Conservation (phyloP, 2,113 vertebrate genomes). For the Xerus inauris region DNA sequence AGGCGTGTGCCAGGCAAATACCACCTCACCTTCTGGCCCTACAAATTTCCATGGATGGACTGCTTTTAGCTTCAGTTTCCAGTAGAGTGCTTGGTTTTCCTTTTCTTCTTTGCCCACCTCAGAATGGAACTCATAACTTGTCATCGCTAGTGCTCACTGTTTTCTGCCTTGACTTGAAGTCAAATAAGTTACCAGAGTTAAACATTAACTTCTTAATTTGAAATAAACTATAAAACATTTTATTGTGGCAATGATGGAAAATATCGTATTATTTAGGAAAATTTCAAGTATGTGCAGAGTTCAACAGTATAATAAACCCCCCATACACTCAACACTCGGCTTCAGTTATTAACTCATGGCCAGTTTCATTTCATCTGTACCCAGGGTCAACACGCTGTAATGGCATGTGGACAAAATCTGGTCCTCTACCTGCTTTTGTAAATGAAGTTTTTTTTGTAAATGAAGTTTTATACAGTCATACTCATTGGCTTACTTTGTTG, state of each 20-base stretch:
- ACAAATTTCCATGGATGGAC: neutral
- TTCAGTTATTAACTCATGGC: neutral
- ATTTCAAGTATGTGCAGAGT: neutral
- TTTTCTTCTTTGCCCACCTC: neutral
- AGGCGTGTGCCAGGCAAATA: neutral
- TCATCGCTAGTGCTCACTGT: neutral
- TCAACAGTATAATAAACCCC: neutral
- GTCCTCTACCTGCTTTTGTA: neutral
- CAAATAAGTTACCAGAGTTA: slow-evolving; percentile 25
- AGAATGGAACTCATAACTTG: neutral
- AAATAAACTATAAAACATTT: neutral
- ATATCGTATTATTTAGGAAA: neutral
- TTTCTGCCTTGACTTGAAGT: slow-evolving; percentile 49
- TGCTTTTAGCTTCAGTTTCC: neutral
- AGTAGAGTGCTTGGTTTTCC: neutral
- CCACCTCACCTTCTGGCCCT: slow-evolving; percentile 1
- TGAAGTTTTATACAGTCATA: slow-evolving; percentile 23
- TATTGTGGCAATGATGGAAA: slow-evolving; percentile 33
- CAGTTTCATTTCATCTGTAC: neutral
- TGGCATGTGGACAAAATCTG: neutral
- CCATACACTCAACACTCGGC: neutral
- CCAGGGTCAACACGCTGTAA: neutral
- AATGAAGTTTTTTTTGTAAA: slow-evolving; percentile 58
- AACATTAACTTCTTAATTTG: neutral
- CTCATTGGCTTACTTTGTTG: neutral